Conservation (phyloP, 2,113 vertebrate genomes). For the Spea multiplicata region DNA sequence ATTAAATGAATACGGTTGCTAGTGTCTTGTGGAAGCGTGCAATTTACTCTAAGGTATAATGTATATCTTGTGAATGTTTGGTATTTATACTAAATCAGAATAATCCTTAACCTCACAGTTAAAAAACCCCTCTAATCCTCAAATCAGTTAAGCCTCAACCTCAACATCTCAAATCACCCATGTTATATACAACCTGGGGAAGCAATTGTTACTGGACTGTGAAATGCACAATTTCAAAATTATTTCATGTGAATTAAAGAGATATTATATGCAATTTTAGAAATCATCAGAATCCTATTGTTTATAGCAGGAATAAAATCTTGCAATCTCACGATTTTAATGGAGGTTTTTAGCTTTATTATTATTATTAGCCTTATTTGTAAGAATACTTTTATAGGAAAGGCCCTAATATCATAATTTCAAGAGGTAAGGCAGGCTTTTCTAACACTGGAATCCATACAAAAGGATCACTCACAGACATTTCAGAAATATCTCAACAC, state of each 20-base stretch:
- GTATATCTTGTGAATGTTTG: conserved; percentile 3
- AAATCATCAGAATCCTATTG: neutral
- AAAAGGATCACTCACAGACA: no score
- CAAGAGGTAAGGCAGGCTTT: no score
- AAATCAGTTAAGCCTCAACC: neutral
- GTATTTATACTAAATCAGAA: neutral
- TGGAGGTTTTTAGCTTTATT: no score
- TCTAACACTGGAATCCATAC: no score
- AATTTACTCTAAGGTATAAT: neutral
- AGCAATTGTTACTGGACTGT: neutral
- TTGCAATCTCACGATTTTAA: no score
- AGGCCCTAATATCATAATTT: no score
- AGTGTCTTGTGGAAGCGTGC: no score
- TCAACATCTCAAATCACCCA: neutral
- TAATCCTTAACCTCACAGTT: neutral
- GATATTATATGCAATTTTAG: neutral
- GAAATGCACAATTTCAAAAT: neutral
- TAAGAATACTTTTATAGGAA: no score
- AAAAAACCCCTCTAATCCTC: conserved; percentile 14
- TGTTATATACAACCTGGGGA: neutral
- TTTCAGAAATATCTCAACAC: no score
- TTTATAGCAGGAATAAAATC: neutral
- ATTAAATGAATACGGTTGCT: neutral
- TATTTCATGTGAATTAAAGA: neutral
- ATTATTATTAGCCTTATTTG: no score